Conservation (phyloP, 2,113 vertebrate species). For the Pelvicachromis taeniatus region DNA sequence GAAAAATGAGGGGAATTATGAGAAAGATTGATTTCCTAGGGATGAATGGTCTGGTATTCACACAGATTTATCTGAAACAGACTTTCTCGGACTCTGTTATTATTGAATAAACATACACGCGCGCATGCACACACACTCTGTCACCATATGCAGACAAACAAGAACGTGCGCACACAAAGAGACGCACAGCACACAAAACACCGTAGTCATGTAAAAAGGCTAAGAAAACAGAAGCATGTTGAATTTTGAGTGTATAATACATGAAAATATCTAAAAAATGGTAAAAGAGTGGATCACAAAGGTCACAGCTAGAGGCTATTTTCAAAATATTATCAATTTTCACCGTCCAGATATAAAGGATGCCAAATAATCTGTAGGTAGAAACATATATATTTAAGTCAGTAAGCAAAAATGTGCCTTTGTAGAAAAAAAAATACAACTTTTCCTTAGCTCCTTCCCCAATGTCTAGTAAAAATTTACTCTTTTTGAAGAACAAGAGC, state of each 20-base stretch:
- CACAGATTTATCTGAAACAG: constrained; percentile 67
- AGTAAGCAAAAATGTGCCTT: not conserved
- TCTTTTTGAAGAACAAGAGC: constrained; percentile 51
- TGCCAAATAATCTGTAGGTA: not conserved
- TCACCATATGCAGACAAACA: constrained; percentile 25
- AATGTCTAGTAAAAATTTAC: constrained; percentile 34
- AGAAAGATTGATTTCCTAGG: constrained; percentile 72
- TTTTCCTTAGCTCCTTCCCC: not conserved
- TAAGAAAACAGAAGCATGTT: constrained; percentile 23
- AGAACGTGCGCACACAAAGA: not conserved
- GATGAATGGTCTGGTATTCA: constrained; percentile 67
- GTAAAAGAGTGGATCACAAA: not conserved
- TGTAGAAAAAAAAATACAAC: not conserved
- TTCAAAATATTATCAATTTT: not conserved
- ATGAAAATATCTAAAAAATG: constrained; percentile 6
- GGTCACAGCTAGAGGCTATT: not conserved
- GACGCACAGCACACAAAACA: not conserved
- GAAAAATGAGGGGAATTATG: constrained; percentile 75
- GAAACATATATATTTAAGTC: constrained; percentile 4
- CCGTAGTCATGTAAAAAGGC: not conserved
- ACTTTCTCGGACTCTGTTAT: constrained; percentile 62
- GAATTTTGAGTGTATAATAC: not conserved
- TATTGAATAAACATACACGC: constrained; percentile 54
- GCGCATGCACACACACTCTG: not conserved
- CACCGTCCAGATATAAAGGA: not conserved